These are phyloP conservation scores for Copsychus sechellarum DNA, from an alignment of 2,113 vertebrate species.

Conservation along the genomic window DNA sequence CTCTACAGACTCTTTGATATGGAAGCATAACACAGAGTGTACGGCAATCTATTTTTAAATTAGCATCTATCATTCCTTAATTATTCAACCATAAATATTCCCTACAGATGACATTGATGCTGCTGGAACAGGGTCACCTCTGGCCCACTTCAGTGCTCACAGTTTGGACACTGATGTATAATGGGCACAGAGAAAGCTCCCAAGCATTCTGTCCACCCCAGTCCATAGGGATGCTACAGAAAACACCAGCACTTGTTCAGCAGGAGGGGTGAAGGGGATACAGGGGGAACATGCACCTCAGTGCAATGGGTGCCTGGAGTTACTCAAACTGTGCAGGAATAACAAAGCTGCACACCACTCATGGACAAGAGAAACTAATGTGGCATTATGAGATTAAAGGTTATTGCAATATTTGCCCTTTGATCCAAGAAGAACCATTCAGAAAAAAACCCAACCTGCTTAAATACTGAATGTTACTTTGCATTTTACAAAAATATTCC, in stretches of 20 bases:
- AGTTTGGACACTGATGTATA: background rate
- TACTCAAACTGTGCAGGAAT: background rate
- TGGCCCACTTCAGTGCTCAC: background rate
- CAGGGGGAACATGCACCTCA: background rate
- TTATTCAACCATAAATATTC: conserved; percentile 5
- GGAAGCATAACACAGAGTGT: background rate
- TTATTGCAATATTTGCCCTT: background rate
- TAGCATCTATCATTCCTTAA: conserved; percentile 8
- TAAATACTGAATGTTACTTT: background rate
- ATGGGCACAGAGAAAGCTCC: background rate
- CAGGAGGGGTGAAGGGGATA: background rate
- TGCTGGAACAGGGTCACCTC: background rate
- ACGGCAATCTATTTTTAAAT: conserved; percentile 21
- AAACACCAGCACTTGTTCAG: background rate
- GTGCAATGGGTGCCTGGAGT: background rate
- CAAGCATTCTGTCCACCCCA: background rate
- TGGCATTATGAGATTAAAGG: background rate
- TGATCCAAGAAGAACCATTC: background rate
- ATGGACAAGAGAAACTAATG: background rate
- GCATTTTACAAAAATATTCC: background rate
- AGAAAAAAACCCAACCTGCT: background rate
- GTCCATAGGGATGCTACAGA: background rate
- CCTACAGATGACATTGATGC: background rate
- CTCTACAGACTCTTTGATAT: background rate
- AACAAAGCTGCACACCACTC: background rate